Evolutionary conservation across 2,797 vertebrate species (phyloP).

Genomic region (Mormyrus proboscirostris): DNA sequence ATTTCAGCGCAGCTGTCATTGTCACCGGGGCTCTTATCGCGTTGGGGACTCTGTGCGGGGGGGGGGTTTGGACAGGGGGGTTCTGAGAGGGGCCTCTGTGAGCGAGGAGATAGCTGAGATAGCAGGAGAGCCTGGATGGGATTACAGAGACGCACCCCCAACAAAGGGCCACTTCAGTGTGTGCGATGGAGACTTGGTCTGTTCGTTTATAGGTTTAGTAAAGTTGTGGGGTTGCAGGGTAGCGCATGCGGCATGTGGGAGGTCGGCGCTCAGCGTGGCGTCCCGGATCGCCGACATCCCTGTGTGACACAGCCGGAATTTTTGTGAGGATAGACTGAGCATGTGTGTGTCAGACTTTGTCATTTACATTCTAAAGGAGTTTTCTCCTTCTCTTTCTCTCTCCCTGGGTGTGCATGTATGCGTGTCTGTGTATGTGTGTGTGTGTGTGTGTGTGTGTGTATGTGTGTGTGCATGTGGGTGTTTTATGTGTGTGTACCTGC

Average conservation of each 20-base stretch:
- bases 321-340: background rate
- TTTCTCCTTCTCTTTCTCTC: background rate
- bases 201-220: background rate
- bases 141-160: background rate
- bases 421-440: too few species aligned
- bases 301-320: background rate
- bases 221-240: background rate
- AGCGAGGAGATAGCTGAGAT: background rate
- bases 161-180: background rate
- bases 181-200: background rate
- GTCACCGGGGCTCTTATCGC: background rate
- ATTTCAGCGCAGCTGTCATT: slow-evolving; percentile 11
- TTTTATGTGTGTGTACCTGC: background rate
- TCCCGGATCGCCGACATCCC: too few species aligned
- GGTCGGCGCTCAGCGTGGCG: background rate
- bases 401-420: background rate
- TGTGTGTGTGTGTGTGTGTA: too few species aligned
- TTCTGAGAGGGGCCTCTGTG: slow-evolving; percentile 13
- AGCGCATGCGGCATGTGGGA: background rate
- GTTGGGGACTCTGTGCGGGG: background rate
- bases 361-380: background rate
- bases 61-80: background rate
- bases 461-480: background rate
- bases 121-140: slow-evolving; percentile 11
- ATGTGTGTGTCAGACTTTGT: background rate